These are phyloP conservation scores for Nomada goodeniana DNA, from an alignment of 2,888 invertebrate species.

Conservation along the genomic window DNA sequence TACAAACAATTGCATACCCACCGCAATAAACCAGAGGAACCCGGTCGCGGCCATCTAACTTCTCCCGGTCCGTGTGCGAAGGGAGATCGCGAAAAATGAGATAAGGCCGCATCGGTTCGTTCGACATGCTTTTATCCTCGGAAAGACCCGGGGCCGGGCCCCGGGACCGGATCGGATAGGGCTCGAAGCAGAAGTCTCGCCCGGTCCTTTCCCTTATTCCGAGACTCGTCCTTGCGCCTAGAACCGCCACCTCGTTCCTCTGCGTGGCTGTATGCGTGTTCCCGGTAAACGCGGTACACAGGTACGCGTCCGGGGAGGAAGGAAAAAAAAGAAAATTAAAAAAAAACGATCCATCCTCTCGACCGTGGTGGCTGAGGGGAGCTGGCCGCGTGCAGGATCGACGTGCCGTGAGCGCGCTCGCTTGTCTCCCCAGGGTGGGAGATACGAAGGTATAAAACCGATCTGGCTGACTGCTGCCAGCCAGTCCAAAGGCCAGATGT, in stretches of 20 bases:
- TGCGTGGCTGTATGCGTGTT: constrained; percentile 13
- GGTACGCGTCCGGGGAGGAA: constrained; percentile 49
- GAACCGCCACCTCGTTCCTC: constrained; percentile 6
- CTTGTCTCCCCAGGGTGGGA: constrained; percentile 73
- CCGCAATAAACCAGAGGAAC: neutral
- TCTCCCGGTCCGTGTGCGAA: neutral
- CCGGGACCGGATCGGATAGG: constrained; percentile 21
- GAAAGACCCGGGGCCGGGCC: neutral
- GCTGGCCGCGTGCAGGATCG: constrained; percentile 64
- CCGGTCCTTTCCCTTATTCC: constrained; percentile 45
- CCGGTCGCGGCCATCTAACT: too few species aligned
- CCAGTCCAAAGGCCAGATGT: constrained; percentile 83
- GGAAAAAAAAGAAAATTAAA: too few species aligned
- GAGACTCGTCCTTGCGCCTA: constrained; percentile 60
- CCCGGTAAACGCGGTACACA: constrained; percentile 1
- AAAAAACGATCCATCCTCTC: constrained; percentile 66
- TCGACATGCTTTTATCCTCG: neutral
- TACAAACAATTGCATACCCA: neutral
- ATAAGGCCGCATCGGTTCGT: constrained; percentile 10
- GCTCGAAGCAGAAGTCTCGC: neutral
- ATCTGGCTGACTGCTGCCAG: constrained; percentile 78
- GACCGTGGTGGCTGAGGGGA: constrained; percentile 60
- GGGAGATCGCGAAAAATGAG: constrained; percentile 8
- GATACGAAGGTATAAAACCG: constrained; percentile 83
- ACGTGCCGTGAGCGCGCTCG: constrained; percentile 56